These are phyloP conservation scores for Eupithecia inturbata DNA, from an alignment of 2,888 invertebrate species.

Conservation along the genomic window DNA sequence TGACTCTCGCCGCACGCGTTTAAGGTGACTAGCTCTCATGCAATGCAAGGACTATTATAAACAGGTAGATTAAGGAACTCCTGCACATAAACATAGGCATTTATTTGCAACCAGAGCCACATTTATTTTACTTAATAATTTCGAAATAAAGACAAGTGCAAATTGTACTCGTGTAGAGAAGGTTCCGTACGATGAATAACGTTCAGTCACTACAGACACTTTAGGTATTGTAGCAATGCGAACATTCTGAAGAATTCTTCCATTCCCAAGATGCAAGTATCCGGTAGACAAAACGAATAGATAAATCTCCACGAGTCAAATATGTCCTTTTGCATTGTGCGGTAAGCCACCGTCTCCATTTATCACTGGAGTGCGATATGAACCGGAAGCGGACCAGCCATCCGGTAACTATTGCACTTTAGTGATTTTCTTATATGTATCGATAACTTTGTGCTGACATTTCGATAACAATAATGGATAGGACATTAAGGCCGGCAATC, in stretches of 20 bases:
- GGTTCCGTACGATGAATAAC: no score
- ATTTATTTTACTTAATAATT: no score
- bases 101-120: no score
- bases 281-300: background rate
- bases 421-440: slow-evolving; percentile 1
- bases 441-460: background rate
- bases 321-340: slow-evolving; percentile 40
- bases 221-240: background rate
- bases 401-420: slow-evolving; percentile 40
- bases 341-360: slow-evolving; percentile 44
- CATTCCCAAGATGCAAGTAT: background rate
- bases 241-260: background rate
- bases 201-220: no score
- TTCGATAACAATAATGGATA: background rate
- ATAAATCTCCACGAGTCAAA: background rate
- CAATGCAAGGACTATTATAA: no score
- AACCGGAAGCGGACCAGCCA: slow-evolving; percentile 40
- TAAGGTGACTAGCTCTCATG: no score
- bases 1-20: no score
- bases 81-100: no score
- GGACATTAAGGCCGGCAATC: background rate
- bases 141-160: no score
- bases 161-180: no score
- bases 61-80: no score
- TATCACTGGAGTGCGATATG: slow-evolving; percentile 46